These are phyloP conservation scores for Sander vitreus DNA, from an alignment of 2,113 vertebrate genomes.

Conservation along the genomic window DNA sequence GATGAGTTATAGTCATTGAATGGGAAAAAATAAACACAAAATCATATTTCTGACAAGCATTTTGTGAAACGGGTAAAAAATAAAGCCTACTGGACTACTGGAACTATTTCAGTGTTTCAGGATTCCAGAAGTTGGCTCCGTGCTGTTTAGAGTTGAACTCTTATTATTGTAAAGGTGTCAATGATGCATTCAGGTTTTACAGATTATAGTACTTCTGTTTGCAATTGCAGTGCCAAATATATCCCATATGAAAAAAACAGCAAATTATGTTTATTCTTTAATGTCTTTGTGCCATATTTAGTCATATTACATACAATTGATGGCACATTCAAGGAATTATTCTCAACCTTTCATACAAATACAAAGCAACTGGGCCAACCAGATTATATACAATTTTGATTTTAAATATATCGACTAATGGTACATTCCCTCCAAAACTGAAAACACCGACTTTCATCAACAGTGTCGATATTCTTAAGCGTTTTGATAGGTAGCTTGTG, in stretches of 20 bases:
- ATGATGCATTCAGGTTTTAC: neutral
- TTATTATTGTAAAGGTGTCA: neutral
- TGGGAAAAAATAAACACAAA: neutral
- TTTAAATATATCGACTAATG: constrained; percentile 35
- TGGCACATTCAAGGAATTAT: constrained; percentile 52
- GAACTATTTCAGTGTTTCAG: neutral
- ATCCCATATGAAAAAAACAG: constrained; percentile 14
- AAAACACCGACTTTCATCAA: constrained; percentile 3
- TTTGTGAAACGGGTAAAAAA: constrained; percentile 37
- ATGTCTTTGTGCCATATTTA: constrained; percentile 30
- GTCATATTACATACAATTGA: constrained; percentile 29
- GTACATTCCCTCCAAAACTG: constrained; percentile 45
- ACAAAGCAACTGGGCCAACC: constrained; percentile 27
- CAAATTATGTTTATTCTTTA: neutral
- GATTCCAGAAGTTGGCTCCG: neutral
- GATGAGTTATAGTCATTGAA: neutral
- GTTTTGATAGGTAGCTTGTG: constrained; percentile 16
- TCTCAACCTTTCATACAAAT: constrained; percentile 29
- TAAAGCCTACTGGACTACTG: constrained; percentile 3
- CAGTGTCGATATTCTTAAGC: neutral
- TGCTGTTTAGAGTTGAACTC: neutral
- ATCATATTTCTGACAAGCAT: neutral
- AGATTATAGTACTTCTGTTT: constrained; percentile 20
- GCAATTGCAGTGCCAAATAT: constrained; percentile 32
- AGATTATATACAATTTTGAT: constrained; percentile 17